phyloP scores from a whole-genome alignment of 2,888 invertebrate species.

The Eupithecia subfuscata region DNA sequence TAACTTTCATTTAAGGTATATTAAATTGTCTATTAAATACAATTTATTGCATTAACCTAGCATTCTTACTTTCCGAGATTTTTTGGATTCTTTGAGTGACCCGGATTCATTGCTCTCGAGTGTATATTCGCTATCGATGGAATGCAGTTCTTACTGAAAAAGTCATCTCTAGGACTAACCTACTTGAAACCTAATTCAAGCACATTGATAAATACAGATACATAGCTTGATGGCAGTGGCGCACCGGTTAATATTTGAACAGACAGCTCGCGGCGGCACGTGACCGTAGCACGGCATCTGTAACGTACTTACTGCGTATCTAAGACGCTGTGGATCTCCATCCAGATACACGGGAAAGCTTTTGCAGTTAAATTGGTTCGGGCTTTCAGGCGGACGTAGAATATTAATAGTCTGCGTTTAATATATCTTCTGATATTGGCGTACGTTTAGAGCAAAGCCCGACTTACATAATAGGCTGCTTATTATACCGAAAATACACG shows the following conservation, averaged over 20 bases:
- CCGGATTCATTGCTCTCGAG: too few relatives aligned
- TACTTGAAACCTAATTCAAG: not conserved
- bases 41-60: too few relatives aligned
- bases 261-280: not conserved
- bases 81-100: too few relatives aligned
- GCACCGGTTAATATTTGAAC: not conserved
- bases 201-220: not conserved
- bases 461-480: too few relatives aligned
- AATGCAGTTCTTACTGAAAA: not conserved
- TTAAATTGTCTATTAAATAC: too few relatives aligned
- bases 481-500: too few relatives aligned
- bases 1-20: too few relatives aligned
- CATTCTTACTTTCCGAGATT: too few relatives aligned
- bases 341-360: slow-evolving; percentile 1
- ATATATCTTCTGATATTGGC: not conserved
- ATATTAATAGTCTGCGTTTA: not conserved
- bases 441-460: too few relatives aligned
- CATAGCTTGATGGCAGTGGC: not conserved
- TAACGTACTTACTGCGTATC: not conserved
- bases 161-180: too few relatives aligned
- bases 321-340: not conserved
- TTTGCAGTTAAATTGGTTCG: not conserved
- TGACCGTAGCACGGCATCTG: not conserved
- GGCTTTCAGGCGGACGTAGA: not conserved
- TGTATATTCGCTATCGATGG: not conserved